These are phyloP conservation scores for Hypsopygia costalis DNA, from an alignment of 2,888 invertebrate genomes.

Conservation along the genomic window DNA sequence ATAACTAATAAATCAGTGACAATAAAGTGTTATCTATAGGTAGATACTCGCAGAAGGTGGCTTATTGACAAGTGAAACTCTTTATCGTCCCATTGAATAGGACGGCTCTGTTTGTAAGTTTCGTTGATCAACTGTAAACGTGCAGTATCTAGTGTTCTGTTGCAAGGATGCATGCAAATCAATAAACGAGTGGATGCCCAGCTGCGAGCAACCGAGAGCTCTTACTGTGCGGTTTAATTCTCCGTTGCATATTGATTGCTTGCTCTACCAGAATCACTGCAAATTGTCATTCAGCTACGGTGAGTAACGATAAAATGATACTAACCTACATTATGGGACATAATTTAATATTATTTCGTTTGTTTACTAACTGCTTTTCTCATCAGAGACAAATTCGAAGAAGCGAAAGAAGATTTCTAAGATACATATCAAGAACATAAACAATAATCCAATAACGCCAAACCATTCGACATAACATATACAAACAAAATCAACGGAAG, in stretches of 20 bases:
- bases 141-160: conserved; percentile 65
- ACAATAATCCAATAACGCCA: too few relatives aligned
- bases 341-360: too few relatives aligned
- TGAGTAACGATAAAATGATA: conserved; percentile 33
- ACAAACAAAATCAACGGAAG: too few relatives aligned
- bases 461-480: too few relatives aligned
- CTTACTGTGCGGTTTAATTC: conserved; percentile 58
- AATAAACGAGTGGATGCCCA: conserved; percentile 63
- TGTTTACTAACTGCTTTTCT: too few relatives aligned
- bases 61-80: conserved; percentile 76
- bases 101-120: conserved; percentile 54
- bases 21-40: conserved; percentile 39
- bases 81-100: conserved; percentile 57
- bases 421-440: too few relatives aligned
- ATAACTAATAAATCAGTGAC: conserved; percentile 34
- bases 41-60: conserved; percentile 41
- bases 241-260: conserved; percentile 73
- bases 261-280: conserved; percentile 46
- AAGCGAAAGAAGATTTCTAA: too few relatives aligned
- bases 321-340: conserved; percentile 5
- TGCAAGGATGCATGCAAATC: conserved; percentile 67
- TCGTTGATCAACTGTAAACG: conserved; percentile 56
- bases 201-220: conserved; percentile 49
- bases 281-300: conserved; percentile 52
- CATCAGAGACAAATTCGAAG: too few relatives aligned